Conservation (phyloP, 2,113 vertebrate genomes). For the Odontesthes bonariensis region DNA sequence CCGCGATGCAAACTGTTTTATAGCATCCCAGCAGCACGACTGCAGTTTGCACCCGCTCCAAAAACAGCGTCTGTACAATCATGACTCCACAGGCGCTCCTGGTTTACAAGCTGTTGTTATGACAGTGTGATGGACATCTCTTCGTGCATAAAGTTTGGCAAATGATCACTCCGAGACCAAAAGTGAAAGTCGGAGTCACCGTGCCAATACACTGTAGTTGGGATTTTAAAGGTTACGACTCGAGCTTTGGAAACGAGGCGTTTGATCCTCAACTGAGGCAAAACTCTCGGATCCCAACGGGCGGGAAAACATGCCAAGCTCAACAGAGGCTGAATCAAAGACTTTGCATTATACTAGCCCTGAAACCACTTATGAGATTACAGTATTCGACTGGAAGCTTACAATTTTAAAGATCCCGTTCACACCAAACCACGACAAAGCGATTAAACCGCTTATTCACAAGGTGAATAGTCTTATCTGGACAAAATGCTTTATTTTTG, state of each 20-base stretch:
- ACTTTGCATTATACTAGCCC: slow-evolving; percentile 16
- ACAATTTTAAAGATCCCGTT: background rate
- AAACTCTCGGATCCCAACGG: slow-evolving; percentile 10
- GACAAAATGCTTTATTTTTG: background rate
- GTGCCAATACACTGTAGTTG: background rate
- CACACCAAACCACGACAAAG: background rate
- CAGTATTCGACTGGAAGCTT: slow-evolving; percentile 11
- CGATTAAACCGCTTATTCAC: background rate
- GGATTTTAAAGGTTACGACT: slow-evolving; percentile 6
- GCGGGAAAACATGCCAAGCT: slow-evolving; percentile 34
- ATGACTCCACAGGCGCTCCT: slow-evolving; percentile 2
- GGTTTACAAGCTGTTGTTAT: background rate
- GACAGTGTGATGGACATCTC: background rate
- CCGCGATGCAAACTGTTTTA: slow-evolving; percentile 39
- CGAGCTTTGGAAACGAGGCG: background rate
- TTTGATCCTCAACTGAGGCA: slow-evolving; percentile 32
- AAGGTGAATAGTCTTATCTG: background rate
- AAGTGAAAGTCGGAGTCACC: background rate
- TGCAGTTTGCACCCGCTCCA: slow-evolving; percentile 24
- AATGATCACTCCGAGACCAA: slow-evolving; percentile 7
- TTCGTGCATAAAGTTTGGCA: slow-evolving; percentile 7
- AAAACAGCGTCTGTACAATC: background rate
- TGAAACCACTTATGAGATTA: slow-evolving; percentile 26
- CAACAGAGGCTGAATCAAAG: slow-evolving; percentile 49
- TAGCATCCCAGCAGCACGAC: slow-evolving; percentile 17